phyloP scores from a whole-genome alignment of 2,888 invertebrate genomes.

The Phengaris alcon region DNA sequence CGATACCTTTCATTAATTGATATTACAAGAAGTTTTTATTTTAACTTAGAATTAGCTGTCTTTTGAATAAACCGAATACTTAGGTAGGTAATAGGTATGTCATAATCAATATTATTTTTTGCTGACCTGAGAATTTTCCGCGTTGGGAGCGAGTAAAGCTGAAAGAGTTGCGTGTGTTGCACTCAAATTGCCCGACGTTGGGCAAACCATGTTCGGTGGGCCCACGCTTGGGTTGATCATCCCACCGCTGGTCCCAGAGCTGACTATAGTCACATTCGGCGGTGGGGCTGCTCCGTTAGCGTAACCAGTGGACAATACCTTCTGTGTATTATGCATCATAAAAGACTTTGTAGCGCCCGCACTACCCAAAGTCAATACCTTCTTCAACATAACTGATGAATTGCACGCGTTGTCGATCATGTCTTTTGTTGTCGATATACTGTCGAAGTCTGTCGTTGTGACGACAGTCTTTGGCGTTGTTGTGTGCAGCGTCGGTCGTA shows the following conservation, averaged over 20 bases:
- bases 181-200: slow-evolving; percentile 66
- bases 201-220: slow-evolving; percentile 55
- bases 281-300: slow-evolving; percentile 69
- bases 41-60: too few species aligned
- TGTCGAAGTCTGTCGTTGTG: slow-evolving; percentile 62
- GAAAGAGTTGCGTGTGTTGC: slow-evolving; percentile 75
- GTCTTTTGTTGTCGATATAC: slow-evolving; percentile 71
- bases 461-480: slow-evolving; percentile 60
- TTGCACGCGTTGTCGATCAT: slow-evolving; percentile 76
- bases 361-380: slow-evolving; percentile 72
- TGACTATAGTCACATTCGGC: slow-evolving; percentile 73
- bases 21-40: too few species aligned
- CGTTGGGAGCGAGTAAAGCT: slow-evolving; percentile 61
- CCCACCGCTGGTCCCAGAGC: slow-evolving; percentile 61
- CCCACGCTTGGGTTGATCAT: slow-evolving; percentile 53
- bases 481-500: slow-evolving; percentile 59
- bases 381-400: slow-evolving; percentile 75
- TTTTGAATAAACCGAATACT: too few species aligned
- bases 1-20: too few species aligned
- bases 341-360: slow-evolving; percentile 70
- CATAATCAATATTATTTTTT: slow-evolving; percentile 34
- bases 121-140: slow-evolving; percentile 46
- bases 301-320: slow-evolving; percentile 69
- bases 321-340: slow-evolving; percentile 76
- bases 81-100: too few species aligned